Evolutionary conservation across 2,797 vertebrate genomes (phyloP).

Genomic region (Pogoniulus pusillus): DNA sequence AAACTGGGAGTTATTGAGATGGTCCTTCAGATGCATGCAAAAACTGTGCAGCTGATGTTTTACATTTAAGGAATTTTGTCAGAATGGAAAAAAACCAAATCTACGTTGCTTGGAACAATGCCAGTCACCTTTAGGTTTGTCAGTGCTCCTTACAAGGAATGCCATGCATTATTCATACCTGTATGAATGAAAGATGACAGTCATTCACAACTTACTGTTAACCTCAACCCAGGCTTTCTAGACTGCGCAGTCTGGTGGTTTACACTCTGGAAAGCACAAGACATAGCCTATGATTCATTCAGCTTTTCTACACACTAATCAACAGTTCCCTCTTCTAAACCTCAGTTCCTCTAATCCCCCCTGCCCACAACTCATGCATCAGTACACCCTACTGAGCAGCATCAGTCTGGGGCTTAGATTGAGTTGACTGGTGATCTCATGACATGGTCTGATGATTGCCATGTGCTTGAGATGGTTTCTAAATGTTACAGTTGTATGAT

Average conservation of each 20-base stretch:
- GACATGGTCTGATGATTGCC: background rate
- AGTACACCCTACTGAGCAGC: background rate
- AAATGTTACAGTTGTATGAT: rapidly evolving
- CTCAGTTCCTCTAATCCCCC: conserved; percentile 18
- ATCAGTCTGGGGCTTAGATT: background rate
- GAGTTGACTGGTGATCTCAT: background rate
- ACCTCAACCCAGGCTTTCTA: background rate
- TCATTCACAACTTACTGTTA: background rate
- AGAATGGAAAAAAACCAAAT: background rate
- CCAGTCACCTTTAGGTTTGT: background rate
- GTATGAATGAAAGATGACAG: background rate
- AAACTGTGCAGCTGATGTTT: background rate
- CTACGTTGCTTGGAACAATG: background rate
- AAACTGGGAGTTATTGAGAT: background rate
- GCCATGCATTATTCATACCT: background rate
- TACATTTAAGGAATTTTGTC: background rate
- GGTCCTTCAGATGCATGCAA: background rate
- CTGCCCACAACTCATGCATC: background rate
- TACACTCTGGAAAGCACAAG: background rate
- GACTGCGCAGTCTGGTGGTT: background rate
- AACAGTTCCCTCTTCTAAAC: conserved; percentile 27
- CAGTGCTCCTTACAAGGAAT: background rate
- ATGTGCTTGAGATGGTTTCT: background rate
- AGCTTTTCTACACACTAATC: background rate
- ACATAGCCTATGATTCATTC: background rate